Evolutionary conservation across 2,888 invertebrate species (phyloP).

Genomic region (Drosophila subsilvestris): DNA sequence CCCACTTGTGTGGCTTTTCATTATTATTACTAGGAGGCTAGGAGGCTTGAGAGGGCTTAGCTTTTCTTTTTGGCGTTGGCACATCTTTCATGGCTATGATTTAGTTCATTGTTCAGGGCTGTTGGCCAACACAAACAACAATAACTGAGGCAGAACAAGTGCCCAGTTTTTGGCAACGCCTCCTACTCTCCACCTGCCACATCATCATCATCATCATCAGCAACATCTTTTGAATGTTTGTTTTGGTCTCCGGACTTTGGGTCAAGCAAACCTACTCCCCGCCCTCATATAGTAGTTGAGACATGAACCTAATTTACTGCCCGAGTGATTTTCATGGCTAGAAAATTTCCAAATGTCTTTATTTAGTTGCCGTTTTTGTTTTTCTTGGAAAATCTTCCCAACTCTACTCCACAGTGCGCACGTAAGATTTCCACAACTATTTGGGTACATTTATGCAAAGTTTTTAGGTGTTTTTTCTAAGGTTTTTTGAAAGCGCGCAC

Average conservation of each 20-base stretch:
- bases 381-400: slow-evolving; percentile 8
- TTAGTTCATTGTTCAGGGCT: slow-evolving; percentile 76
- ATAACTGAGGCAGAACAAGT: slow-evolving; percentile 75
- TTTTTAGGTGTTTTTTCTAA: background rate
- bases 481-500: too few species aligned
- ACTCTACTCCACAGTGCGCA: too few species aligned
- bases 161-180: slow-evolving; percentile 55
- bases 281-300: slow-evolving; percentile 60
- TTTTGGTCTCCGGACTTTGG: slow-evolving; percentile 66
- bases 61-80: slow-evolving; percentile 56
- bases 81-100: slow-evolving; percentile 80
- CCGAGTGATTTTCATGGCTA: slow-evolving; percentile 74
- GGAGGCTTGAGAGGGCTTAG: slow-evolving; percentile 25
- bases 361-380: slow-evolving; percentile 60
- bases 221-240: slow-evolving; percentile 54
- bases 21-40: slow-evolving; percentile 67
- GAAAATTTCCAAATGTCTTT: slow-evolving; percentile 62
- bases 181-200: slow-evolving; percentile 3
- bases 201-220: slow-evolving; percentile 1
- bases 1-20: slow-evolving; percentile 61
- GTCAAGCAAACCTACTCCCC: slow-evolving; percentile 50
- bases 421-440: too few species aligned
- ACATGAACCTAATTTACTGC: slow-evolving; percentile 80
- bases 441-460: background rate
- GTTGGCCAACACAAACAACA: slow-evolving; percentile 56